Evolutionary conservation across 2,888 invertebrate genomes (phyloP).

Genomic region (Tenthredo scrophulariae): DNA sequence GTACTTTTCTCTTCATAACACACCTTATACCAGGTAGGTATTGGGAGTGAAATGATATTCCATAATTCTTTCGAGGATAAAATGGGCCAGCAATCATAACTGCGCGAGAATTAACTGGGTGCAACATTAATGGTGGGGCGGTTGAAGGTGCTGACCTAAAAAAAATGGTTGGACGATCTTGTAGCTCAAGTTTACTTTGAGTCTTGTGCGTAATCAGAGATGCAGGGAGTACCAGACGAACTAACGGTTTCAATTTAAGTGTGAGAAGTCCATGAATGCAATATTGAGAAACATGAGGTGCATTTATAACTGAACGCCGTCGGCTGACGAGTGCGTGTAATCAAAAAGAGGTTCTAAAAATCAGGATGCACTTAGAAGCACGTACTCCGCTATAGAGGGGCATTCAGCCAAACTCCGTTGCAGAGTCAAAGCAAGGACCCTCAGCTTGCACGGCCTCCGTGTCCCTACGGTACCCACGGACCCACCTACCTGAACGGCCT

Average conservation of each 20-base stretch:
- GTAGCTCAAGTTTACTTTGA: conserved; percentile 5
- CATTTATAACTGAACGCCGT: conserved; percentile 38
- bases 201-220: not conserved
- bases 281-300: conserved; percentile 20
- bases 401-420: conserved; percentile 72
- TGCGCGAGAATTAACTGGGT: not conserved
- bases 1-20: not conserved
- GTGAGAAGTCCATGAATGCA: not conserved
- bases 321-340: conserved; percentile 58
- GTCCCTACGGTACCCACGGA: conserved; percentile 53
- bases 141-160: not conserved
- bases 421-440: conserved; percentile 76
- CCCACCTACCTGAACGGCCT: conserved; percentile 24
- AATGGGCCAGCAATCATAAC: not conserved
- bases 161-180: not conserved
- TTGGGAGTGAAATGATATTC: not conserved
- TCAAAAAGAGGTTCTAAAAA: conserved; percentile 69
- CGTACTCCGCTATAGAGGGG: conserved; percentile 73
- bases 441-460: conserved; percentile 67
- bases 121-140: not conserved
- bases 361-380: conserved; percentile 73
- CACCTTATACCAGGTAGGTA: not conserved
- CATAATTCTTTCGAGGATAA: not conserved
- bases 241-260: conserved; percentile 14
- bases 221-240: not conserved